Evolutionary conservation across 2,113 vertebrate genomes (phyloP).

Genomic region (Chlamydotis undulata): DNA sequence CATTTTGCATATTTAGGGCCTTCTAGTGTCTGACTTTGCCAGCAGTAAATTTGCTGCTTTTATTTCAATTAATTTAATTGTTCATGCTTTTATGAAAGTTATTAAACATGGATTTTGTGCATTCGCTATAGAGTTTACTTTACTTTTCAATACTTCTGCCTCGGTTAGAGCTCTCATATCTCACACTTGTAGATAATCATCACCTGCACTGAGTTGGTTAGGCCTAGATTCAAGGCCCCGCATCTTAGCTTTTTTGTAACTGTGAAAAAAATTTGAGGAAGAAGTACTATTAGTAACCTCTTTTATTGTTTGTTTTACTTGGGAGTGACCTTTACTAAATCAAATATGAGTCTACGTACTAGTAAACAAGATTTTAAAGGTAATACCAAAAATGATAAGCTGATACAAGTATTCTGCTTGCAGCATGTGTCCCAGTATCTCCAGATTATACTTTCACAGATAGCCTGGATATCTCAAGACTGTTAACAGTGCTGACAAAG

Average conservation of each 20-base stretch:
- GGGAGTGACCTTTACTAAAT: not conserved
- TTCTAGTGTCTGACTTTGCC: not conserved
- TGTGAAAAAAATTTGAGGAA: not conserved
- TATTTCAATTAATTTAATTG: conserved; percentile 30
- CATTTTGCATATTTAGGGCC: not conserved
- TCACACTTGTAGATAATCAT: not conserved
- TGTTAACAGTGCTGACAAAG: not conserved
- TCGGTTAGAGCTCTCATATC: not conserved
- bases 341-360: not conserved
- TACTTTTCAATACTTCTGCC: not conserved
- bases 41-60: not conserved
- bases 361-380: not conserved
- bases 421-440: not conserved
- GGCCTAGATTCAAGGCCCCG: not conserved
- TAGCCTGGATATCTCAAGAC: not conserved
- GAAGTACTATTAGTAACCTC: not conserved
- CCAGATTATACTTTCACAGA: not conserved
- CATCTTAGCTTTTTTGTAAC: not conserved
- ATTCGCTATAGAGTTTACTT: not conserved
- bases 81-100: not conserved
- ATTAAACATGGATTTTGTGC: not conserved
- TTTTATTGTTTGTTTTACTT: not conserved
- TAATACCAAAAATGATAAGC: not conserved
- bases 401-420: not conserved
- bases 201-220: not conserved